phyloP scores from a whole-genome alignment of 35 echinoderm and acorn worm genomes.

The Heliocidaris tuberculata region DNA sequence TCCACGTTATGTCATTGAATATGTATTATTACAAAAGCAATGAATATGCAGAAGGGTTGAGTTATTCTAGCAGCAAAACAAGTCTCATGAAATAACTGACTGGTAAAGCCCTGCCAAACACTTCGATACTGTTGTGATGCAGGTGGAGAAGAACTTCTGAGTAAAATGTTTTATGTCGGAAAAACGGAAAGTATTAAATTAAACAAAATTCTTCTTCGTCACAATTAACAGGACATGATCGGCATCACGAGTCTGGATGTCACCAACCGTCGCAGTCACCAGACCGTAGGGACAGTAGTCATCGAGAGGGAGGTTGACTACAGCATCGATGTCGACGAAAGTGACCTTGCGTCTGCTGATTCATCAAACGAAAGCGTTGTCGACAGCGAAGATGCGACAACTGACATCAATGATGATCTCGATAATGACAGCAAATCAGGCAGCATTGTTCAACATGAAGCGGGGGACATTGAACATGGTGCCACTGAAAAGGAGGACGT shows the following conservation, averaged over 20 bases:
- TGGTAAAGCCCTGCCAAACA: no score
- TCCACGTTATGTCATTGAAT: no score
- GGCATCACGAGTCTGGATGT: background rate
- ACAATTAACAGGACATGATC: background rate
- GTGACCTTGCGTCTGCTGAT: background rate
- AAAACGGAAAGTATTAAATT: no score
- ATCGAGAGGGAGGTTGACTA: background rate
- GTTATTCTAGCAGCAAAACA: no score
- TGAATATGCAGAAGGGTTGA: no score
- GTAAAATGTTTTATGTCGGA: no score
- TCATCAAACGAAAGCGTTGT: background rate
- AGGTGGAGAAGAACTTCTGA: no score
- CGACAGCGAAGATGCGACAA: background rate
- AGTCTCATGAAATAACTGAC: no score
- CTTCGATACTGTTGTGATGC: no score
- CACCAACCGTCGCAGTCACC: background rate
- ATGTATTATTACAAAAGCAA: no score
- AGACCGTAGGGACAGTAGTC: background rate
- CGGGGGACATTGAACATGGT: background rate
- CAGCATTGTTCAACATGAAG: background rate
- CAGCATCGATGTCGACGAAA: background rate
- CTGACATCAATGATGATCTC: background rate
- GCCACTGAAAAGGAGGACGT: background rate
- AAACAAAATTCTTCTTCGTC: no score
- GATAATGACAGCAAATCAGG: background rate